Evolutionary conservation across 2,113 vertebrate genomes (phyloP), one percentile per base, ranked within the genome.

Genomic region (Himantopus leucocephalus): DNA sequence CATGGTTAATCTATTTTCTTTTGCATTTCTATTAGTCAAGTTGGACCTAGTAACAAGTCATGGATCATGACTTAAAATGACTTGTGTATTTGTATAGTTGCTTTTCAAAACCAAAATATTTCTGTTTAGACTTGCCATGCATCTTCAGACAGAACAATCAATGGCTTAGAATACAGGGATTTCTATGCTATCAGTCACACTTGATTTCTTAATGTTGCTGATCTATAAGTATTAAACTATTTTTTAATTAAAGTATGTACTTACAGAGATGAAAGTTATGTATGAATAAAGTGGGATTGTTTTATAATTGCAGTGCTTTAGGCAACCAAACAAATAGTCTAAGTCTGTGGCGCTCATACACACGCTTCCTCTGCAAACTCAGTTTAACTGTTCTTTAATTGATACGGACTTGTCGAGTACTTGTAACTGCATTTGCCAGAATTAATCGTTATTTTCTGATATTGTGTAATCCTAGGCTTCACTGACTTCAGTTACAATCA

Each of bases 381-480:
- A 6, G 1, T 53, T 77, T 90, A 90, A 62, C 16, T 53, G 21
- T 24, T 70, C 23, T 83, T 80, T 81, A 53, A 34, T 4, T 70
- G 41, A 21, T n/a, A 30, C 4, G 14, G 14, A n/a, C 34, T 50
- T 3, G 2, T 0, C 2, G 3, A 84, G 35, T 68, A 27, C 7
- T n/a, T 72, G 10, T 27, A 91, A 80, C 22, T 48, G 34, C 21
- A 50, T 73, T 89, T 86, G 7, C 20, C 47, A n/a, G 21, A 76
- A 89, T 91, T 47, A 76, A 47, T 79, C 0, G 0, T 37, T 47
- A 21, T 71, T 93, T 89, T 84, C 63, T 71, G 16, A 13, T 64
- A 37, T 32, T 56, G 9, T 48, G 8, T 56, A 35, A 37, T 15
- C 29, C 48, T 47, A 43, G 52, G 67, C 39, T 41, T 80, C 41